Evolutionary conservation across 2,888 invertebrate species (phyloP).

Genomic region (Coecobrya sp.): DNA sequence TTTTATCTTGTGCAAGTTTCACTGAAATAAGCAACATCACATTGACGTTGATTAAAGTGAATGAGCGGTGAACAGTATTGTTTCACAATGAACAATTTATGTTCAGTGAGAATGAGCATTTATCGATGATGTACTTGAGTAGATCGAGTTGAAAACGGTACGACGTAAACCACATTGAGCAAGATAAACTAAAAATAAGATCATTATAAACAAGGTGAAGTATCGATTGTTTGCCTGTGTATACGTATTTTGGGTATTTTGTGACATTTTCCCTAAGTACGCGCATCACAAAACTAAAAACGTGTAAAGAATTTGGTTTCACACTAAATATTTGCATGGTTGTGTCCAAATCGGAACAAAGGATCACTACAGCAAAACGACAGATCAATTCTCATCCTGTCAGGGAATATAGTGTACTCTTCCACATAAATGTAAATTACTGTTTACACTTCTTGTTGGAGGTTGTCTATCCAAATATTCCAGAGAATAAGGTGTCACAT

Average conservation of each 20-base stretch:
- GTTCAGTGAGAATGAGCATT: background rate
- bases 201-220: no score
- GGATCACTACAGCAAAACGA: background rate
- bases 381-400: slow-evolving; percentile 10
- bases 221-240: background rate
- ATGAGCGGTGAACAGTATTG: background rate
- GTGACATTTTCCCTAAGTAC: background rate
- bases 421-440: slow-evolving; percentile 74
- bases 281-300: background rate
- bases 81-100: background rate
- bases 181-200: background rate
- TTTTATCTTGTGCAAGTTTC: slow-evolving; percentile 18
- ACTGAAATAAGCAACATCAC: background rate
- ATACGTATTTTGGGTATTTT: slow-evolving; percentile 2
- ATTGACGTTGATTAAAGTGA: background rate
- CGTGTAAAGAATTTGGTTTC: slow-evolving; percentile 23
- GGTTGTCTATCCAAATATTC: slow-evolving; percentile 58
- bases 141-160: background rate
- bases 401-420: slow-evolving; percentile 59
- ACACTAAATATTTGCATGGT: background rate
- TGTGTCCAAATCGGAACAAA: slow-evolving; percentile 2
- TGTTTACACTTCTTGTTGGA: slow-evolving; percentile 74
- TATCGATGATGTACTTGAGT: background rate
- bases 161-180: background rate
- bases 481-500: background rate